phyloP scores from a whole-genome alignment of 1,140 invertebrate genomes.

The Pogonus chalceus region DNA sequence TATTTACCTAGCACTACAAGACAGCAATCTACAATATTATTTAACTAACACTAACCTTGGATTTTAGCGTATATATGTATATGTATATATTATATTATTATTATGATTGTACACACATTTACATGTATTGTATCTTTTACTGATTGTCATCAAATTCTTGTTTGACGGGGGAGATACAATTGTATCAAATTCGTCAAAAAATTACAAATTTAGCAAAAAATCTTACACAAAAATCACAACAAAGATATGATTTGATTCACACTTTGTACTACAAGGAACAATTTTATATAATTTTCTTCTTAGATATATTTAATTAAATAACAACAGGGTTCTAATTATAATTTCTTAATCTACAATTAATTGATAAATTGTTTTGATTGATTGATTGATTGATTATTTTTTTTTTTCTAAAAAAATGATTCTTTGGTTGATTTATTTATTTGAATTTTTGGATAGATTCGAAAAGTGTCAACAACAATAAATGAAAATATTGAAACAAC shows the following conservation, averaged over 20 bases:
- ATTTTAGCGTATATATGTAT: background rate
- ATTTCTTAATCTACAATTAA: too few species aligned
- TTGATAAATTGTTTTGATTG: background rate
- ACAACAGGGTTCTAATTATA: too few species aligned
- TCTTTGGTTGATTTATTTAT: too few species aligned
- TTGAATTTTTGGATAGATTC: too few species aligned
- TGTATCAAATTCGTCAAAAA: background rate
- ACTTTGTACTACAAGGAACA: conserved; percentile 1
- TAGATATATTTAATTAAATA: too few species aligned
- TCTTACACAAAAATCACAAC: background rate
- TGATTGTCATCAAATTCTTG: conserved; percentile 5
- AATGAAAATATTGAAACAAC: background rate
- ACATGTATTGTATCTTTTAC: background rate
- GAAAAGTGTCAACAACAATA: too few species aligned
- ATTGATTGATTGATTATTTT: background rate
- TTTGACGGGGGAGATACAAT: background rate
- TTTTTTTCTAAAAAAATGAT: too few species aligned
- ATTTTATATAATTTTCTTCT: background rate
- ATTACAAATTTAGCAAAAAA: background rate
- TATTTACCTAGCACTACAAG: background rate
- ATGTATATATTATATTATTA: background rate
- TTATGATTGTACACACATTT: conserved; percentile 1
- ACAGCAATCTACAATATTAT: background rate
- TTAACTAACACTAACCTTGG: background rate
- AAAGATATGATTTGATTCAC: conserved; percentile 6